Evolutionary conservation across 2,113 vertebrate species (phyloP).

Genomic region (Motacilla alba): DNA sequence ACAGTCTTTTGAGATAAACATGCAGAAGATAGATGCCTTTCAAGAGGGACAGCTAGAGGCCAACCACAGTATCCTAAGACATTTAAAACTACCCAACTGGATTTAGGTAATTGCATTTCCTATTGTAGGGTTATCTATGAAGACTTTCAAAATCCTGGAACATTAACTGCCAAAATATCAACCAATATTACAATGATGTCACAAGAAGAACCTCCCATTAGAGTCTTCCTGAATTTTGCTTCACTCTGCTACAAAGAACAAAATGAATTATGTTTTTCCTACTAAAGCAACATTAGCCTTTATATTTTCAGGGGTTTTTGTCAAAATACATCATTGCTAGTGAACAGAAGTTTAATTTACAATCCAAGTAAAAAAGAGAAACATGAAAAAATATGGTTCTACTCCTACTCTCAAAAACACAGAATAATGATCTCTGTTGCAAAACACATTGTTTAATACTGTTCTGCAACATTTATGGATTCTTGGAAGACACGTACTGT

Average conservation of each 20-base stretch:
- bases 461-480: conserved; percentile 42
- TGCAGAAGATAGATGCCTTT: neutral
- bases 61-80: neutral
- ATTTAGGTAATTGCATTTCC: neutral
- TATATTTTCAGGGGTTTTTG: neutral
- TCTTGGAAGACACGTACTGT: conserved; percentile 14
- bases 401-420: neutral
- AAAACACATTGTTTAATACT: conserved; percentile 28
- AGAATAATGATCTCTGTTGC: neutral
- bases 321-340: neutral
- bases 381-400: neutral
- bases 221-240: neutral
- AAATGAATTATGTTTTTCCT: neutral
- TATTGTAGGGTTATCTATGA: neutral
- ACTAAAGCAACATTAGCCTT: neutral
- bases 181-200: neutral
- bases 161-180: neutral
- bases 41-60: neutral
- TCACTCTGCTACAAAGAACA: neutral
- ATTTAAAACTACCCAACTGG: neutral
- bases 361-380: neutral
- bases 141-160: neutral
- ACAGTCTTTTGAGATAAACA: neutral
- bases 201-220: neutral
- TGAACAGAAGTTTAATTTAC: conserved; percentile 45